These are phyloP conservation scores for Crenuchus spilurus DNA, from an alignment of 2,797 vertebrate genomes.

Conservation along the genomic window DNA sequence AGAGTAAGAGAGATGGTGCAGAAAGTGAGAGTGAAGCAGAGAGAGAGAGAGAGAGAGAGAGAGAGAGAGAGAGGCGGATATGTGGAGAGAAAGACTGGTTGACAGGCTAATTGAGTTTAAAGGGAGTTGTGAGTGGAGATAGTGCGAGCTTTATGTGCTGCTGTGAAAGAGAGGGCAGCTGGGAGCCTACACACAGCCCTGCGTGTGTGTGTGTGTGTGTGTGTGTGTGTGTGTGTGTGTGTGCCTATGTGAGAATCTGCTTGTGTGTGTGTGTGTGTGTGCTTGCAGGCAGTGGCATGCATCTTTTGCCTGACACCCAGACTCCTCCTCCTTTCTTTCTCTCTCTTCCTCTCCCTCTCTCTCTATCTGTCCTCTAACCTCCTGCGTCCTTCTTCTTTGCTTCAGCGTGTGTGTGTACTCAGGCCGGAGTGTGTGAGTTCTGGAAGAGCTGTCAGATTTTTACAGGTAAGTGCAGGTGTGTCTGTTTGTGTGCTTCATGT, in stretches of 20 bases:
- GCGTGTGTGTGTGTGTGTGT: slow-evolving; percentile 36
- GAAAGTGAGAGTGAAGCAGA: not conserved
- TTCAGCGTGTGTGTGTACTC: slow-evolving; percentile 11
- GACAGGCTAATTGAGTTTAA: slow-evolving; percentile 56
- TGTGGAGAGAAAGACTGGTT: slow-evolving; percentile 48
- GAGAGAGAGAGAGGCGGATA: slow-evolving; percentile 26
- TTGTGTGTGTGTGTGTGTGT: slow-evolving; percentile 11
- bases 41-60: not conserved
- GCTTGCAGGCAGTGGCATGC: slow-evolving; percentile 14
- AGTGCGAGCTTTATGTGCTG: slow-evolving; percentile 60
- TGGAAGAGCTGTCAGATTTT: slow-evolving; percentile 22
- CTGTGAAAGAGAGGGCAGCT: slow-evolving; percentile 59
- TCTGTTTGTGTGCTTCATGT: slow-evolving; percentile 4
- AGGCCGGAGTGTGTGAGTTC: not conserved
- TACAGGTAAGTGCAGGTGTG: slow-evolving; percentile 39
- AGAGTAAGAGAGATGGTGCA: not conserved
- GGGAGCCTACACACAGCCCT: slow-evolving; percentile 50
- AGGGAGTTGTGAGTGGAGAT: slow-evolving; percentile 55
- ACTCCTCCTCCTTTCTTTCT: slow-evolving; percentile 23
- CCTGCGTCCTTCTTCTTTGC: slow-evolving; percentile 25
- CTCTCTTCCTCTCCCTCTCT: slow-evolving; percentile 13
- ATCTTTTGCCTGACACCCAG: slow-evolving; percentile 30
- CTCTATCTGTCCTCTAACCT: slow-evolving; percentile 21
- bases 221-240: slow-evolving; percentile 13
- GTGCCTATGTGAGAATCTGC: not conserved